Percentiles rank a stretch among this genome's conserved stretches.
Conservation (phyloP, 2,113 vertebrate genomes). For the Plestiodon gilberti region DNA sequence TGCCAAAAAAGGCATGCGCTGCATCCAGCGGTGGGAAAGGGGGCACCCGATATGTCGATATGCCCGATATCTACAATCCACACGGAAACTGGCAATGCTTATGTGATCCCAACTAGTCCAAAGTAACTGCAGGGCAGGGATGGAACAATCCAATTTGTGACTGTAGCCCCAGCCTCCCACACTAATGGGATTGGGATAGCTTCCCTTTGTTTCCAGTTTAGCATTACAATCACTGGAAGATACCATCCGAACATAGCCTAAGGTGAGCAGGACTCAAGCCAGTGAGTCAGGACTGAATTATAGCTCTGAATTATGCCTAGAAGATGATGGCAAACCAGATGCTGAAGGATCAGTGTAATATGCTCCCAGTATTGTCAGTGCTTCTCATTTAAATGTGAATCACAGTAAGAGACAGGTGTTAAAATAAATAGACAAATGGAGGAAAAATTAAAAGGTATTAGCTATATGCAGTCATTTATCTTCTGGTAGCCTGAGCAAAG, state of each 20-base stretch:
- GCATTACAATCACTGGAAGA: neutral
- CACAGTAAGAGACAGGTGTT: constrained; percentile 51
- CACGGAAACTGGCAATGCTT: neutral
- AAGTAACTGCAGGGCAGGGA: neutral
- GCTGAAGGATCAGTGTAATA: neutral
- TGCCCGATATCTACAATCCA: neutral
- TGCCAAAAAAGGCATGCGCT: too few relatives aligned
- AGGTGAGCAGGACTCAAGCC: neutral
- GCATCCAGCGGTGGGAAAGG: too few relatives aligned
- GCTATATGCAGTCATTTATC: constrained; percentile 61
- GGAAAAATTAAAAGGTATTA: constrained; percentile 44
- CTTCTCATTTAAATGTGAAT: constrained; percentile 55
- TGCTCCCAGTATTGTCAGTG: neutral
- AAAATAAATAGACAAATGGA: constrained; percentile 53
- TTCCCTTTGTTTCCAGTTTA: neutral
- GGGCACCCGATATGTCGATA: too few relatives aligned
- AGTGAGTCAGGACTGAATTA: neutral
- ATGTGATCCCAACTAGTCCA: too few relatives aligned
- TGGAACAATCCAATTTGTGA: neutral
- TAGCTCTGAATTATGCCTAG: neutral
- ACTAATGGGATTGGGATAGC: neutral
- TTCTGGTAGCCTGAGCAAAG: constrained; percentile 61
- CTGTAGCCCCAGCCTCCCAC: neutral
- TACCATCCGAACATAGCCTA: neutral
- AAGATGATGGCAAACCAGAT: neutral